phyloP scores from a whole-genome alignment of 2,113 vertebrate genomes.

The Cheilinus undulatus region DNA sequence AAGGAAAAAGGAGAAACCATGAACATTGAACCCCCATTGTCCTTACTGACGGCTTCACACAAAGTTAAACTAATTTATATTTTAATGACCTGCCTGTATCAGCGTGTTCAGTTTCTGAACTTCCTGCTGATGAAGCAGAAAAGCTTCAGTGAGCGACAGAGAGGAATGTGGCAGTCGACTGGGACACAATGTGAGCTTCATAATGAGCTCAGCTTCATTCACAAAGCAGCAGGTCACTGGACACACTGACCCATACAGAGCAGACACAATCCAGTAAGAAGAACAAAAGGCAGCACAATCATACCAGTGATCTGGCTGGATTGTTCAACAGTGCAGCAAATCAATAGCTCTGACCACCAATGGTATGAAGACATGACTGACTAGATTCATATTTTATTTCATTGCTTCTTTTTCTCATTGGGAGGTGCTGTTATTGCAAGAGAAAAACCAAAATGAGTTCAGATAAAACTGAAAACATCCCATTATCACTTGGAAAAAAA shows the following conservation, averaged over 20 bases:
- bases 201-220: conserved; percentile 38
- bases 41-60: neutral
- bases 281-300: conserved; percentile 27
- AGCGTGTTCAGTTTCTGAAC: conserved; percentile 19
- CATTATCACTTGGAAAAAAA: too few species aligned
- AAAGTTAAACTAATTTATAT: conserved; percentile 10
- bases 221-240: conserved; percentile 21
- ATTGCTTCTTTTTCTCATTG: too few species aligned
- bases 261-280: conserved; percentile 7
- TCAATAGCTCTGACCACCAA: conserved; percentile 3
- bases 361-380: neutral
- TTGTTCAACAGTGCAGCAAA: conserved; percentile 3
- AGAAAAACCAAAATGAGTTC: too few species aligned
- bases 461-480: too few species aligned
- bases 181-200: conserved; percentile 35
- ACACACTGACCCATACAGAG: conserved; percentile 22
- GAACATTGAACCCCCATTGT: conserved; percentile 6
- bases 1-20: conserved; percentile 30
- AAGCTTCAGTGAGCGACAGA: conserved; percentile 10
- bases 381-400: too few species aligned
- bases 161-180: conserved; percentile 7
- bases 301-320: conserved; percentile 13
- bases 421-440: too few species aligned
- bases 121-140: conserved; percentile 45
- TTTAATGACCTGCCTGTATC: conserved; percentile 33